Evolutionary conservation across 2,888 invertebrate genomes (phyloP), one percentile per base, ranked within the genome.

Genomic region (Notodonta dromedarius): DNA sequence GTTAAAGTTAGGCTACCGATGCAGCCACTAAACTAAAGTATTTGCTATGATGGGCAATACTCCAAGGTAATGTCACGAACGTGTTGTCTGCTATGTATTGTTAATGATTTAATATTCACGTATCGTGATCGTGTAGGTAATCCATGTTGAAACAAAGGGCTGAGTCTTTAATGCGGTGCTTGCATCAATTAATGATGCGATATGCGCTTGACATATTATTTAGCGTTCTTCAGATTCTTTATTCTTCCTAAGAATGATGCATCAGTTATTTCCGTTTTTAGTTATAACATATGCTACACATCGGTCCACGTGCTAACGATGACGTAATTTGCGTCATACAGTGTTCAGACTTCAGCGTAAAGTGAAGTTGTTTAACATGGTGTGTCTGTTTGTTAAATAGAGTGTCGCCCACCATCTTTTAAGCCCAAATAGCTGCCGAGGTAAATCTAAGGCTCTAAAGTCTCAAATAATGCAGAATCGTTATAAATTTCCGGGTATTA

Each of bases 41-140:
- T 70, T 74, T 69, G 72, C 60, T 78, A 78, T 77, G 78, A 78
- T 83, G 85, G 86, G 87, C 86, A 85, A 75, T 71, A 74, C 80
- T 89, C 87, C 88, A 88, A 82, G 70, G 71, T 71, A 78, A 78
- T 76, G 76, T 74, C 76, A 76, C 71, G 66, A 78, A 74, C 74
- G 72, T 65, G 63, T 59, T 67, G 65, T 60, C 56, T 24, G 16
- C 44, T 12, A 42, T 12, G 12, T 67, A 71, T 70, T 69, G 62
- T 62, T 59, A 57, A 58, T 57, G 51, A 65, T 70, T 65, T 66
- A 63, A 63, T 61, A 65, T 70, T 62, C 70, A 60, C 56, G 42
- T 62, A 66, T 62, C 57, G 63, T 61, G 46, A 56, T 58, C 32
- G 16, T 12, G 16, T 42, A 24, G 57, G 11, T 4, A 50, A 32